A percentile compares a stretch with the other conserved stretches of the same genome.
Conservation (phyloP, 2,888 invertebrate genomes). For the Gymnoscelis rufifasciata region DNA sequence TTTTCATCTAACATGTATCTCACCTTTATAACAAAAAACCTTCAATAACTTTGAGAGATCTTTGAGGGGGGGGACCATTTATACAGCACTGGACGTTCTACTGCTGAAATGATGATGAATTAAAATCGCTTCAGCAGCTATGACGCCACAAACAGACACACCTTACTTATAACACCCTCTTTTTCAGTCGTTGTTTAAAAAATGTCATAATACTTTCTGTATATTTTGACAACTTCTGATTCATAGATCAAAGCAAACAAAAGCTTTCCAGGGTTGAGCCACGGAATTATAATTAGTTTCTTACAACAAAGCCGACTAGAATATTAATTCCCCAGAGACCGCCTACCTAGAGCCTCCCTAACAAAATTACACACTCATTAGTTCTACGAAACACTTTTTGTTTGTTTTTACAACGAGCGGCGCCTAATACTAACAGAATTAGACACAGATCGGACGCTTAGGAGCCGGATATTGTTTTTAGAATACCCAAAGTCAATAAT, state of each 20-base stretch:
- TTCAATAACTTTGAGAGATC: too few relatives aligned
- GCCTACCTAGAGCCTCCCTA: constrained; percentile 67
- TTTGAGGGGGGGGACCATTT: too few relatives aligned
- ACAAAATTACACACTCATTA: constrained; percentile 74
- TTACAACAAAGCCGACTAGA: constrained; percentile 29
- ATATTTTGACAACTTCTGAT: not conserved
- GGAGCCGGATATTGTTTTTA: constrained; percentile 45
- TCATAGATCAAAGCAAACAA: not conserved
- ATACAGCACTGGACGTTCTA: too few relatives aligned
- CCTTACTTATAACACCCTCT: too few relatives aligned
- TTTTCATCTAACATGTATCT: too few relatives aligned
- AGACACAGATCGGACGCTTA: constrained; percentile 62
- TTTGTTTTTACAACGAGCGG: constrained; percentile 66
- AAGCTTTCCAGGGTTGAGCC: not conserved
- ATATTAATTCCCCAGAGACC: constrained; percentile 55
- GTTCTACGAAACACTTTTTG: constrained; percentile 68
- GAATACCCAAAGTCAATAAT: constrained; percentile 28
- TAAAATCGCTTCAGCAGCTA: too few relatives aligned
- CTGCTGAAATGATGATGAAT: too few relatives aligned
- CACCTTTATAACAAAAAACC: too few relatives aligned
- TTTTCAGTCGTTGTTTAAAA: too few relatives aligned
- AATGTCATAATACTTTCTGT: not conserved
- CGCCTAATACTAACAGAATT: constrained; percentile 70
- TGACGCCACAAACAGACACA: too few relatives aligned
- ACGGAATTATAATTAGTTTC: constrained; percentile 26